Conservation (phyloP, 2,888 invertebrate genomes). For the Cheilosia scutellata region DNA sequence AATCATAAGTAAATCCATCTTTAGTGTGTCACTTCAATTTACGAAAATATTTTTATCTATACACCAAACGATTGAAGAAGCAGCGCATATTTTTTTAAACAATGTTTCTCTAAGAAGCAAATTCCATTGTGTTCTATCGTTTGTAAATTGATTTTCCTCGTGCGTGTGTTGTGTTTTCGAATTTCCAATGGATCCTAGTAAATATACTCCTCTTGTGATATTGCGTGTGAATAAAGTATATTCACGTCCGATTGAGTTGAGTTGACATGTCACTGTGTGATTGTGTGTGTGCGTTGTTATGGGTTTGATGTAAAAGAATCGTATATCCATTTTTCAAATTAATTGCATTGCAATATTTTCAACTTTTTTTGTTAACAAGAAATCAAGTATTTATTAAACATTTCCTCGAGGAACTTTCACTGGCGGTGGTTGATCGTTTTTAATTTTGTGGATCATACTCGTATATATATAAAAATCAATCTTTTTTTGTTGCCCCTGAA, state of each 20-base stretch:
- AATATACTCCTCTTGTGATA: conserved; percentile 53
- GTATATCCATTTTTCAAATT: conserved; percentile 40
- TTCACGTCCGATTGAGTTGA: conserved; percentile 40
- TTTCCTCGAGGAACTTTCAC: conserved; percentile 28
- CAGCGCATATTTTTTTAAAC: conserved; percentile 46
- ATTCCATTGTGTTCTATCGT: conserved; percentile 50
- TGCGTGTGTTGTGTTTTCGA: conserved; percentile 43
- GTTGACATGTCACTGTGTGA: conserved; percentile 47
- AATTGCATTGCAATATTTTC: conserved; percentile 34
- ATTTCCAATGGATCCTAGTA: conserved; percentile 44
- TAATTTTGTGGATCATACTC: conserved; percentile 28
- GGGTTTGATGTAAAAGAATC: conserved; percentile 8
- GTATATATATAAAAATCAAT: conserved; percentile 27
- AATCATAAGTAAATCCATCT: conserved; percentile 5
- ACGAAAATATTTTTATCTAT: neutral
- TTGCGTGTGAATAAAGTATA: conserved; percentile 59
- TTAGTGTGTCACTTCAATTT: conserved; percentile 1
- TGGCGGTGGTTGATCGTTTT: conserved; percentile 19
- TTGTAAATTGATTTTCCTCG: conserved; percentile 53
- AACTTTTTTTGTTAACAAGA: neutral
- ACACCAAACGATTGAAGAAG: conserved; percentile 20
- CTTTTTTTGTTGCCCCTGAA: conserved; percentile 67
- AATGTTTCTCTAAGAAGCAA: conserved; percentile 38
- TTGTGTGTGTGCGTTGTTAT: conserved; percentile 18
- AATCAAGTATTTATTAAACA: conserved; percentile 27